Evolutionary conservation across 2,888 invertebrate genomes (phyloP), one percentile per base, ranked within the genome.

Genomic region (Phortica okadai): DNA sequence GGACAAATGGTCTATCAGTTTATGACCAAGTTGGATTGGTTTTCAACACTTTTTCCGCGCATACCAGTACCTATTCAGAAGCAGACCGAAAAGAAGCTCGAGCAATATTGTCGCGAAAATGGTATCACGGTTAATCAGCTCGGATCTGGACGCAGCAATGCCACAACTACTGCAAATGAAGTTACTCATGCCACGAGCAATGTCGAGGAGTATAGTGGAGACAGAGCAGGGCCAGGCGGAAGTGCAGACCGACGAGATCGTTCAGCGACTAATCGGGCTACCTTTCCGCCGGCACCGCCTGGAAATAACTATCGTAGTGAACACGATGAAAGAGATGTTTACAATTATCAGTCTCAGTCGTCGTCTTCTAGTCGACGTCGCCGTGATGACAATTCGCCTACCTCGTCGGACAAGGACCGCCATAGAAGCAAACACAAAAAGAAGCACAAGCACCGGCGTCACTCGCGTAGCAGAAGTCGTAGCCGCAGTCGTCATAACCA

Each of bases 31-130:
- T 93, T 99, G 77, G 99, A 99, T 91, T 99, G 99, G 99, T 99
- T 98, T 92, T 97, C 97, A 62, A 99, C 99, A 0, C 93, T 99
- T 21, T 99, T 99, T 91, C 99, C 99, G 0, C 94, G 99, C 82
- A 99, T 99, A 91, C 99, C 99, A 0, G 99, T 99, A 78, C 99
- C 99, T 41, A 98, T 99, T 86, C 96, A 97, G 92, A 98, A 98
- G 91, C 96, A 95, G 91, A 95, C 98, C 82, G 97, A 98, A 88
- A 95, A 94, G 85, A 95, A 94, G 92, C 90, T 95, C 79, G 93
- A 95, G 89, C 92, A 94, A 87, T 93, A 93, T 92, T 93, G 94
- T 81, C 92, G 94, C 84, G 92, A 92, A 79, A 91, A 93, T 80
- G 86, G 85, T 75, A 82, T 91, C 0, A 91, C 88, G 41, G 80